Percentiles rank a stretch among this genome's conserved stretches.
phyloP scores from a whole-genome alignment of 1,140 invertebrate species.

The Hermetia illucens region DNA sequence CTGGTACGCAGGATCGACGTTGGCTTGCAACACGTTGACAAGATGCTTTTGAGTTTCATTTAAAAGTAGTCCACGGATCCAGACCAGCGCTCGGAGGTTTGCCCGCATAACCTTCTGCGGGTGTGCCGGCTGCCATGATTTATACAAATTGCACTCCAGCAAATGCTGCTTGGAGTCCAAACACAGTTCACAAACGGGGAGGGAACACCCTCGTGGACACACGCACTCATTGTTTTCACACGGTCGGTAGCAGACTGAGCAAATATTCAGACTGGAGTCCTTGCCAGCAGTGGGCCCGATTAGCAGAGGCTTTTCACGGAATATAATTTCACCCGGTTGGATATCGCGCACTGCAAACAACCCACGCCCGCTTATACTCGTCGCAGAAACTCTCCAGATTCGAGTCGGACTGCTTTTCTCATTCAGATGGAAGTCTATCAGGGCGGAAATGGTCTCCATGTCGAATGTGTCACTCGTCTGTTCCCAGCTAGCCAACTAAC shows the following conservation, averaged over 20 bases:
- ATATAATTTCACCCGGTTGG: constrained; percentile 46
- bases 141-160: constrained; percentile 43
- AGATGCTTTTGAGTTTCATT: constrained; percentile 36
- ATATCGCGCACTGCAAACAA: constrained; percentile 49
- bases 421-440: too few relatives aligned
- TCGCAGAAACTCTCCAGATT: too few relatives aligned
- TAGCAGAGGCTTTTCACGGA: constrained; percentile 48
- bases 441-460: too few relatives aligned
- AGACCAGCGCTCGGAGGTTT: constrained; percentile 36
- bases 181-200: constrained; percentile 35
- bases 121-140: constrained; percentile 35
- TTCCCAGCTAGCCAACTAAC: too few relatives aligned
- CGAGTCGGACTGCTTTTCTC: too few relatives aligned
- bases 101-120: constrained; percentile 33
- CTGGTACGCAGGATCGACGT: constrained; percentile 36
- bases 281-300: constrained; percentile 37
- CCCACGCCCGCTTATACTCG: constrained; percentile 40
- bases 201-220: constrained; percentile 29
- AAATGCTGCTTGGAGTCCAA: constrained; percentile 35
- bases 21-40: constrained; percentile 38
- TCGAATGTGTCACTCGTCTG: too few relatives aligned
- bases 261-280: constrained; percentile 17
- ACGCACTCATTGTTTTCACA: constrained; percentile 28
- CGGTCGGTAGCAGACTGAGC: constrained; percentile 18
- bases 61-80: constrained; percentile 43